A percentile compares a stretch with the other conserved stretches of the same genome.
Evolutionary conservation across 1,140 invertebrate genomes (phyloP).

Genomic region (Temnothorax curvispinosus): DNA sequence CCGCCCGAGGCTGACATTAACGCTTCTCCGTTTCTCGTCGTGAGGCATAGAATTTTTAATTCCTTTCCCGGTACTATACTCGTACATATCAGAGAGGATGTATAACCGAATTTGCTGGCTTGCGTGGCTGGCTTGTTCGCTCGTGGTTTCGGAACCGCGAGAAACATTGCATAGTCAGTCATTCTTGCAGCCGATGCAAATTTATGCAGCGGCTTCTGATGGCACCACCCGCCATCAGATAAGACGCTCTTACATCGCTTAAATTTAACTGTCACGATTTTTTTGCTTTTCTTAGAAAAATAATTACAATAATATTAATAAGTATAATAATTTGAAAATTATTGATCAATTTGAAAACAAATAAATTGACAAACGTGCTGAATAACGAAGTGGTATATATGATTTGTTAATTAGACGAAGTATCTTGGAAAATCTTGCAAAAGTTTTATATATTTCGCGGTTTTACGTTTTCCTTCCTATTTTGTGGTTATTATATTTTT

Average conservation of each 20-base stretch:
- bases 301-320: not conserved
- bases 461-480: not conserved
- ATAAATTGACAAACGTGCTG: not conserved
- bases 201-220: not conserved
- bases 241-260: not conserved
- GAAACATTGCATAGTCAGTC: conserved; percentile 1
- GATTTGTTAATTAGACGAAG: not conserved
- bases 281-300: too few species aligned
- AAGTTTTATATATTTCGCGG: not conserved
- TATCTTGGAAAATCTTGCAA: not conserved
- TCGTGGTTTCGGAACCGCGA: conserved; percentile 14
- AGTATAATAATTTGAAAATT: not conserved
- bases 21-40: not conserved
- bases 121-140: conserved; percentile 28
- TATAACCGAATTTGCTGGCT: conserved; percentile 50
- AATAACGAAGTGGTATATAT: not conserved
- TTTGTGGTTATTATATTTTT: not conserved
- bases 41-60: conserved; percentile 30
- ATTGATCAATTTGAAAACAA: too few species aligned
- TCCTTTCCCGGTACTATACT: conserved; percentile 1
- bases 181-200: conserved; percentile 29
- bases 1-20: not conserved
- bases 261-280: not conserved
- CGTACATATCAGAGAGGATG: conserved; percentile 3
- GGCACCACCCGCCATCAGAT: not conserved